phyloP scores from a whole-genome alignment of 1,140 invertebrate genomes.

The Propsilocerus akamusi region DNA sequence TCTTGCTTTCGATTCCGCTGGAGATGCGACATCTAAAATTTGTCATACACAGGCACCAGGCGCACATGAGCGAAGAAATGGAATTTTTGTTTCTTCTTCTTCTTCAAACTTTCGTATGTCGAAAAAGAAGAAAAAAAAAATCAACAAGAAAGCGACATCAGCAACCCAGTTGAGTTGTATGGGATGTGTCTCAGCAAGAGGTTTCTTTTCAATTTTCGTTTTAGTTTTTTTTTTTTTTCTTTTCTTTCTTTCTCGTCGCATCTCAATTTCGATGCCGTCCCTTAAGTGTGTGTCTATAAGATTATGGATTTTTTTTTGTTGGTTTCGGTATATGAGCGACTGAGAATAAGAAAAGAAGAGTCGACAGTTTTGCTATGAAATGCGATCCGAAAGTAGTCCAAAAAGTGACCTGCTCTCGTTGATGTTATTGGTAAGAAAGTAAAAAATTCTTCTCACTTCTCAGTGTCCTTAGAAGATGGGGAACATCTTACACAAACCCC shows the following conservation, averaged over 20 bases:
- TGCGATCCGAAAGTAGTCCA: background rate
- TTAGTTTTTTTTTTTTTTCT: background rate
- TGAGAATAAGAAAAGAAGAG: background rate
- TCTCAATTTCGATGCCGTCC: background rate
- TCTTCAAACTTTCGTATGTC: too few relatives aligned
- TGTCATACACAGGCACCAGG: background rate
- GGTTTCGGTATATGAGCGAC: background rate
- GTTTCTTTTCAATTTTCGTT: background rate
- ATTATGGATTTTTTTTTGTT: background rate
- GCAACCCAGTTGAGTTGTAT: too few relatives aligned
- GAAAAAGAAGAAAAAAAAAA: background rate
- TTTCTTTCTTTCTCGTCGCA: background rate
- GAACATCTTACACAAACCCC: too few relatives aligned
- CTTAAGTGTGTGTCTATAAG: background rate
- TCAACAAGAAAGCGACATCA: background rate
- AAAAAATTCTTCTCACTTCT: too few relatives aligned
- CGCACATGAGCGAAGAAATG: background rate
- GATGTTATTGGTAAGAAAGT: too few relatives aligned
- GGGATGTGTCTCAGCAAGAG: background rate
- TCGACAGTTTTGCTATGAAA: background rate
- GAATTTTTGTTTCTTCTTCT: too few relatives aligned
- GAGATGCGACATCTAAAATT: too few relatives aligned
- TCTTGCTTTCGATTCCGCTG: too few relatives aligned
- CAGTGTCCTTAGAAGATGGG: too few relatives aligned
- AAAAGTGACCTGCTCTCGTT: conserved; percentile 2